These are phyloP conservation scores for Meiosimyza decipiens DNA, from an alignment of 2,888 invertebrate species.

Conservation along the genomic window DNA sequence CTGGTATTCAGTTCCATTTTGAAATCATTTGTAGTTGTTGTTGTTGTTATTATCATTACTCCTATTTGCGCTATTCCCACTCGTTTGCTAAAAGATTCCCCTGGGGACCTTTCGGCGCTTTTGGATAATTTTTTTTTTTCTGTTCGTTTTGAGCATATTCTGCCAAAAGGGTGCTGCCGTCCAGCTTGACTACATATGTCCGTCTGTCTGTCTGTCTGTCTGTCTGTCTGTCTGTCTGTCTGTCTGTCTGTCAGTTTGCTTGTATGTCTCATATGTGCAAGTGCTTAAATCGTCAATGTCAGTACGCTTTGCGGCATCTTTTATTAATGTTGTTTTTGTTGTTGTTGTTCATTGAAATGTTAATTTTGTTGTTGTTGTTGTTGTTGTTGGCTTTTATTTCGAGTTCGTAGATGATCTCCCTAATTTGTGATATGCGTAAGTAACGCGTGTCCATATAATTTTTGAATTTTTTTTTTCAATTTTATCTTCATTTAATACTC, in stretches of 20 bases:
- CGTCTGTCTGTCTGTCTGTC: neutral
- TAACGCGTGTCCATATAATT: slow-evolving; percentile 25
- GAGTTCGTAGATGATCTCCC: slow-evolving; percentile 24
- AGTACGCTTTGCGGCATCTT: slow-evolving; percentile 23
- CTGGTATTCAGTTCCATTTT: neutral
- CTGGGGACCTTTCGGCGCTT: slow-evolving; percentile 11
- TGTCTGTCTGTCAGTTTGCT: neutral
- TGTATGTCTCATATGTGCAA: slow-evolving; percentile 14
- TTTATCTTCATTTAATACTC: slow-evolving; percentile 12
- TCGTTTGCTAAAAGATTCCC: slow-evolving; percentile 10
- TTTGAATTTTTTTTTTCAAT: neutral
- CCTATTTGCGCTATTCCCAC: slow-evolving; percentile 2
- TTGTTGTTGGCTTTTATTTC: slow-evolving; percentile 8
- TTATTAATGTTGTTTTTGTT: slow-evolving; percentile 9
- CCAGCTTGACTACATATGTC: neutral
- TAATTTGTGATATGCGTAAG: slow-evolving; percentile 38
- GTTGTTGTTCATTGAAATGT: slow-evolving; percentile 30
- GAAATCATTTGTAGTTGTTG: neutral
- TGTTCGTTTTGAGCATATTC: neutral
- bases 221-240: neutral
- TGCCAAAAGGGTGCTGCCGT: slow-evolving; percentile 18
- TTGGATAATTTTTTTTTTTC: slow-evolving; percentile 1
- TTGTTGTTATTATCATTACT: slow-evolving; percentile 15
- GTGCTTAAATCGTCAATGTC: slow-evolving; percentile 34
- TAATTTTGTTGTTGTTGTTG: slow-evolving; percentile 32